These are phyloP conservation scores for Brienomyrus brachyistius DNA, from an alignment of 2,113 vertebrate species.

Conservation along the genomic window DNA sequence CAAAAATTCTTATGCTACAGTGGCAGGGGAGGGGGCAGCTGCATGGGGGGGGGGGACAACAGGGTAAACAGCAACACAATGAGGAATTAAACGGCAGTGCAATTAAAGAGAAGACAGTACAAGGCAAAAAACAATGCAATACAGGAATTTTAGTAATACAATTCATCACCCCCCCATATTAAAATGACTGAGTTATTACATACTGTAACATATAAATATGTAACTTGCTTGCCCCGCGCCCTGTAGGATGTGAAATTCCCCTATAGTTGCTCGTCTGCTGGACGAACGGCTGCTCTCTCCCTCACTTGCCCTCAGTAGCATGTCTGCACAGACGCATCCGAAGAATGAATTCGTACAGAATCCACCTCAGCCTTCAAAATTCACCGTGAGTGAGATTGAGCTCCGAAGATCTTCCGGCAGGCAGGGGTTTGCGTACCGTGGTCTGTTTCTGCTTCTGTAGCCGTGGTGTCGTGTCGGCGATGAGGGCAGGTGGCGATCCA, in stretches of 20 bases:
- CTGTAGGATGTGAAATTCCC: not conserved
- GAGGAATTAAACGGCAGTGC: too few relatives aligned
- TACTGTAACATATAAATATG: not conserved
- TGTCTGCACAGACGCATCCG: not conserved
- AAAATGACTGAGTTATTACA: not conserved
- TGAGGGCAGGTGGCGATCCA: not conserved
- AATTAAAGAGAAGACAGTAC: not conserved
- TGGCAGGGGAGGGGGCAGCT: too few relatives aligned
- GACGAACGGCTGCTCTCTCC: not conserved
- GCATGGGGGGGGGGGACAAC: too few relatives aligned
- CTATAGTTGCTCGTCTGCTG: not conserved
- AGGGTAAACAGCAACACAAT: too few relatives aligned
- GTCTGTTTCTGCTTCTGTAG: not conserved
- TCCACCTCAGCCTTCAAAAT: not conserved
- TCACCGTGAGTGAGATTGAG: not conserved
- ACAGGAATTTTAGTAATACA: not conserved
- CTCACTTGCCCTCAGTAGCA: not conserved
- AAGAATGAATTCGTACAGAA: not conserved
- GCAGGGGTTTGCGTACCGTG: not conserved
- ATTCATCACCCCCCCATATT: not conserved
- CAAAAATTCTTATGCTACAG: not conserved
- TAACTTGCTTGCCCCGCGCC: not conserved
- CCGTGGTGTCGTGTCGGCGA: not conserved
- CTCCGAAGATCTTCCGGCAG: not conserved
- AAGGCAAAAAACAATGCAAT: not conserved